Evolutionary conservation across 35 echinoderm and acorn worm genomes (phyloP).

Genomic region (Heliocidaris tuberculata): DNA sequence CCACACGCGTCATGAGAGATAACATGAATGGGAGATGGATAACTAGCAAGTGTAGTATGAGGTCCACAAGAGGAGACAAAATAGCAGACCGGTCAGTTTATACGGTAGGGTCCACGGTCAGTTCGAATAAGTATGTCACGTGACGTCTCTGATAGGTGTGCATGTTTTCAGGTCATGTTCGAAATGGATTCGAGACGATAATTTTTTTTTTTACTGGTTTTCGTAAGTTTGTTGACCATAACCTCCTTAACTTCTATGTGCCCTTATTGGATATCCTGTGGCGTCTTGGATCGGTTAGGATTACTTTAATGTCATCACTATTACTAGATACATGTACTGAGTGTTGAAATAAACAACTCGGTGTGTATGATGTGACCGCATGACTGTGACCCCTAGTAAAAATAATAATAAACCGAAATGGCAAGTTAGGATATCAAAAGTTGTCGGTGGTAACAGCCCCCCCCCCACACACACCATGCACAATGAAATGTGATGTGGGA

Average conservation of each 20-base stretch:
- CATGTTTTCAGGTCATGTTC: not conserved
- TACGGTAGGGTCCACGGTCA: not conserved
- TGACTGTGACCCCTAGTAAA: no score
- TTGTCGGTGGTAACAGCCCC: no score
- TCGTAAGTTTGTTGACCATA: not conserved
- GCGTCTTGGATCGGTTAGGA: not conserved
- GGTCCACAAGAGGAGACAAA: no score
- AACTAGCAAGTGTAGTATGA: not conserved
- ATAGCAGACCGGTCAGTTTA: no score
- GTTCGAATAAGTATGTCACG: not conserved
- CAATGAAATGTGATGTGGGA: no score
- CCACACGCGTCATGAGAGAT: not conserved
- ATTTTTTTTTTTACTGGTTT: not conserved
- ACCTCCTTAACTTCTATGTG: not conserved
- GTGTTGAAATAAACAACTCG: no score
- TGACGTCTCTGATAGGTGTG: not conserved
- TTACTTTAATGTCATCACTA: not conserved
- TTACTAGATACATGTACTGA: not conserved
- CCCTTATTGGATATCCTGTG: not conserved
- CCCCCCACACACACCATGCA: no score
- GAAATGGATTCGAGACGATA: no score
- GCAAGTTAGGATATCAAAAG: no score
- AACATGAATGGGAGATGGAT: not conserved
- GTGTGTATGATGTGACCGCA: no score
- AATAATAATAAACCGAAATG: no score